Evolutionary conservation across 2,797 vertebrate species (phyloP).

Genomic region (Numenius phaeopus): DNA sequence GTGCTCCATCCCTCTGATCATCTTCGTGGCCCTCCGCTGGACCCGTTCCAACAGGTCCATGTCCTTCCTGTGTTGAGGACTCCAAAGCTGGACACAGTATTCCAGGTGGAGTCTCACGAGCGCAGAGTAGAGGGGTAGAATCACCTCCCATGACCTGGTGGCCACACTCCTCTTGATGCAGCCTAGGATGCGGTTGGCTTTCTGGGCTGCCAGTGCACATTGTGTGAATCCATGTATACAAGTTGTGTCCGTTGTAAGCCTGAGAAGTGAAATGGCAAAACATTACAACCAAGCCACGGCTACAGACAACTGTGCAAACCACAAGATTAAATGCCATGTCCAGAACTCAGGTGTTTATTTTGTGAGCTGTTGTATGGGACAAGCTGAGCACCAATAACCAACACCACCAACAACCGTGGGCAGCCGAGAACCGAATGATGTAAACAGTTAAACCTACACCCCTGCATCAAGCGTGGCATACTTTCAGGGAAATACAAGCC

Average conservation of each 20-base stretch:
- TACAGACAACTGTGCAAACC: background rate
- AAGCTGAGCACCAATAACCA: background rate
- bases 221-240: accelerated
- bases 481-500: background rate
- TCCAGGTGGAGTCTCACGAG: too few species aligned
- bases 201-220: too few species aligned
- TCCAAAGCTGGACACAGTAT: too few species aligned
- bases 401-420: background rate
- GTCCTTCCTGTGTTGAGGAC: too few species aligned
- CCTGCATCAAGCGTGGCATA: background rate
- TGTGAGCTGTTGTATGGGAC: background rate
- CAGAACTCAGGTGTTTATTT: slow-evolving; percentile 7
- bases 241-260: background rate
- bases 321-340: background rate
- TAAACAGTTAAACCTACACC: background rate
- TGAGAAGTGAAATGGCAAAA: background rate
- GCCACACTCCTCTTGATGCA: too few species aligned
- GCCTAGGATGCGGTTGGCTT: too few species aligned
- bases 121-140: too few species aligned
- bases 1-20: too few species aligned
- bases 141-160: too few species aligned
- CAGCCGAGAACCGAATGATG: background rate
- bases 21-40: too few species aligned
- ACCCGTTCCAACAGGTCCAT: too few species aligned
- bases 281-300: background rate